Evolutionary conservation across 2,888 invertebrate species (phyloP).

Genomic region (Plutella xylostella): DNA sequence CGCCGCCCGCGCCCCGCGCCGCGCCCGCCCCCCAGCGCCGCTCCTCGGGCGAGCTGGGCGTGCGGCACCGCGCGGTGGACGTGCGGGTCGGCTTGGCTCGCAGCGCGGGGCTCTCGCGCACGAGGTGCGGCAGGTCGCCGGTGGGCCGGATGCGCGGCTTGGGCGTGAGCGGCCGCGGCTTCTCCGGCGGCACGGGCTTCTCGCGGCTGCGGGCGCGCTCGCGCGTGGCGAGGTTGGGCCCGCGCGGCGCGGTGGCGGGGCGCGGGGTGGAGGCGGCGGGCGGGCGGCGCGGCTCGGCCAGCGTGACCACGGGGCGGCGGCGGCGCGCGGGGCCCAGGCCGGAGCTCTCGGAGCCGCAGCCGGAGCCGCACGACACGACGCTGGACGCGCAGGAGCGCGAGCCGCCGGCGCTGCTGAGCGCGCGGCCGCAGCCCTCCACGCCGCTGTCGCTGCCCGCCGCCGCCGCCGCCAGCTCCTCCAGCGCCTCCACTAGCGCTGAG

Average conservation of each 20-base stretch:
- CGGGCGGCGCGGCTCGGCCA: conserved; percentile 64
- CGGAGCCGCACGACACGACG: conserved; percentile 81
- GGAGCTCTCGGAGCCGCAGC: conserved; percentile 85
- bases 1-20: conserved; percentile 53
- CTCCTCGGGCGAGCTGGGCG: conserved; percentile 76
- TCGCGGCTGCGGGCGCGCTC: conserved; percentile 73
- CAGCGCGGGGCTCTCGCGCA: conserved; percentile 56
- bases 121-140: conserved; percentile 63
- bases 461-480: conserved; percentile 47
- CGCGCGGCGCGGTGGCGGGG: conserved; percentile 59
- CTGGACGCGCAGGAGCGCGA: conserved; percentile 82
- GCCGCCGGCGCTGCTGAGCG: conserved; percentile 75
- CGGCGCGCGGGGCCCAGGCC: conserved; percentile 56
- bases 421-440: conserved; percentile 79
- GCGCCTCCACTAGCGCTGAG: conserved; percentile 55
- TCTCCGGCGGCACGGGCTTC: conserved; percentile 63
- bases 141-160: conserved; percentile 61
- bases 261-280: conserved; percentile 65
- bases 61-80: conserved; percentile 70
- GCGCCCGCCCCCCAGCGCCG: conserved; percentile 76
- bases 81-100: conserved; percentile 64
- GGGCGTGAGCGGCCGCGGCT: conserved; percentile 55
- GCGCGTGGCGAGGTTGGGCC: conserved; percentile 61
- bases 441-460: conserved; percentile 86
- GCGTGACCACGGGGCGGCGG: conserved; percentile 70